These are phyloP conservation scores for Drosophila pegasa DNA, from an alignment of 2,888 invertebrate species.

Conservation along the genomic window DNA sequence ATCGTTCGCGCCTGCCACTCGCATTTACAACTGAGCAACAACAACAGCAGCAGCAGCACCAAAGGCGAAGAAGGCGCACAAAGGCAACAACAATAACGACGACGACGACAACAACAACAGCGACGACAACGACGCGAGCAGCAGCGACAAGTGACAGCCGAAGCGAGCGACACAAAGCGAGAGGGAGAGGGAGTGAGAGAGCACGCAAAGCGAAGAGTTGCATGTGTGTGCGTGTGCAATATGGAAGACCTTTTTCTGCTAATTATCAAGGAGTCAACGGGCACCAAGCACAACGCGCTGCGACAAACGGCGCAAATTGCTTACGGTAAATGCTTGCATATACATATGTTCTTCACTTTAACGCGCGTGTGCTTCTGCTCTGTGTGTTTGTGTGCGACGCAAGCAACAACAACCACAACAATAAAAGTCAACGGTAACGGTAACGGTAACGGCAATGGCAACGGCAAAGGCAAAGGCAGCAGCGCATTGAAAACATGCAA, in stretches of 20 bases:
- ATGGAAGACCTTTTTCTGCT: constrained; percentile 96
- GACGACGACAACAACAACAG: constrained; percentile 3
- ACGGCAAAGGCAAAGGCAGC: background rate
- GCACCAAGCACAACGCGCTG: constrained; percentile 89
- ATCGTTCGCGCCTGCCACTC: constrained; percentile 34
- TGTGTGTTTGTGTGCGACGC: constrained; percentile 8
- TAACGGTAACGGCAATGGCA: background rate
- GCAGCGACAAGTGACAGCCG: constrained; percentile 19
- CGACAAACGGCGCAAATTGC: constrained; percentile 94
- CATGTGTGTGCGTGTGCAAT: constrained; percentile 44
- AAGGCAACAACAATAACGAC: constrained; percentile 25
- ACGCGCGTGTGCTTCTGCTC: constrained; percentile 9
- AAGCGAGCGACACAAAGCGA: constrained; percentile 2
- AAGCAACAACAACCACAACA: constrained; percentile 32
- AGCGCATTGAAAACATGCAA: constrained; percentile 54
- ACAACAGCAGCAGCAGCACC: constrained; percentile 20
- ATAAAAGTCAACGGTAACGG: constrained; percentile 13
- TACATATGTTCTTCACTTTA: constrained; percentile 5
- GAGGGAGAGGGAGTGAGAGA: background rate
- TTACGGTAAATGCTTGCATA: constrained; percentile 87
- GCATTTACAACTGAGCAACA: constrained; percentile 30
- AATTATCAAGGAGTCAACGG: constrained; percentile 93
- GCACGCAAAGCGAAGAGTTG: constrained; percentile 20
- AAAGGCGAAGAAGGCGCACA: constrained; percentile 19
- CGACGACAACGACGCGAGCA: constrained; percentile 17